Evolutionary conservation across 2,888 invertebrate genomes (phyloP), one percentile per base, ranked within the genome.

Genomic region (Diaprepes abbreviatus): DNA sequence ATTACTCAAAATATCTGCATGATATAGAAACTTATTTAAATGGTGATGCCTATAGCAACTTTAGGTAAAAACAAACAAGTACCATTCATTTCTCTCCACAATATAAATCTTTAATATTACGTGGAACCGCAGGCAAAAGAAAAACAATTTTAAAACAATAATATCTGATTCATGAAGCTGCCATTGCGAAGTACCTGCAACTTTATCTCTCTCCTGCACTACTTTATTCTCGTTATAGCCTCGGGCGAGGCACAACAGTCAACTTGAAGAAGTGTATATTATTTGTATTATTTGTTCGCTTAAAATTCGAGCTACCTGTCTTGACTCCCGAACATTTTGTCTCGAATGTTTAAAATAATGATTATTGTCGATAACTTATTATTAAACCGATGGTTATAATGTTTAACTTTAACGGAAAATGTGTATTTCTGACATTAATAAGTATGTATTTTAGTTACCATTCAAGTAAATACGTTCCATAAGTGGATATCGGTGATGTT

Each of bases 381-480:
- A n/a, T 21, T 43, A n/a, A n/a, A 2, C 19, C 21, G n/a, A 43
- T 21, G 43, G 21, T 43, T 43, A 43, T n/a, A n/a, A 10, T 43
- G 43, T 43, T 43, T 43, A 43, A 43, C n/a, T 43, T 43, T 43
- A 17, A 43, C 21, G 43, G 6, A 21, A 43, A 43, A 43, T 3
- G 6, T 43, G n/a, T 19, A 10, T 19, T 21, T 17, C n/a, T 43
- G 14, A 14, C 21, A 19, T 17, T 43, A 43, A 43, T 43, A 19
- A 21, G 43, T 40, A 17, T 40, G 40, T 14, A 33, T 33, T 33
- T 40, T 40, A 16, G 17, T 40, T 21, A 3, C 43, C 19, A 21
- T 10, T 21, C 9, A 21, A n/a, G 43, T 43, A 43, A 43, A 43
- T 43, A 43, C 43, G n/a, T 21, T 21, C 17, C 6, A 16, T 17